Percentiles rank a stretch among this genome's conserved stretches.
phyloP scores from a whole-genome alignment of 2,797 vertebrate species.

The Linurgus olivaceus region DNA sequence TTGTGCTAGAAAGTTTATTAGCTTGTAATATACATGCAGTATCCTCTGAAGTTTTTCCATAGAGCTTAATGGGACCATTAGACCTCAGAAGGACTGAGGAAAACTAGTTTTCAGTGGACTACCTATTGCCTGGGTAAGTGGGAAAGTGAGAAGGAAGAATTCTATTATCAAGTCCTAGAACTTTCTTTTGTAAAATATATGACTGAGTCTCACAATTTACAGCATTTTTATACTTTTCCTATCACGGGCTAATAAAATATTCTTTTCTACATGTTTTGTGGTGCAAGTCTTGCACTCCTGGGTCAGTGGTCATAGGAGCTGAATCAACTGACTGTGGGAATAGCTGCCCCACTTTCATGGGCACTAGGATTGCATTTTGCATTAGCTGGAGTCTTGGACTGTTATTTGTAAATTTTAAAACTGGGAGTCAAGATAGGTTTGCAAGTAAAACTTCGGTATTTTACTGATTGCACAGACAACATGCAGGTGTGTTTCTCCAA shows the following conservation, averaged over 20 bases:
- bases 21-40: neutral
- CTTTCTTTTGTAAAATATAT: neutral
- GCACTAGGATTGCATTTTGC: neutral
- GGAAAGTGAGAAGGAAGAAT: neutral
- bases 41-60: neutral
- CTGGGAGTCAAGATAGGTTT: neutral
- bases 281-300: neutral
- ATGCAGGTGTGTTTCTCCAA: neutral
- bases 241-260: neutral
- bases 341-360: neutral
- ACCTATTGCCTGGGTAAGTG: neutral
- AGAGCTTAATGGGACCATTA: neutral
- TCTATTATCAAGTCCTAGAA: neutral
- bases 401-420: neutral
- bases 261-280: neutral
- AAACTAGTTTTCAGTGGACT: neutral
- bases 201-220: neutral
- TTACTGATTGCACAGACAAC: neutral
- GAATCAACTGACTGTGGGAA: neutral
- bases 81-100: neutral
- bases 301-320: neutral
- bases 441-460: neutral
- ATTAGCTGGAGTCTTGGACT: neutral
- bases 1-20: neutral
- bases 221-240: neutral